Evolutionary conservation across 1,140 invertebrate genomes (phyloP), one percentile per base, ranked within the genome.

Genomic region (Calliopsis andreniformis): DNA sequence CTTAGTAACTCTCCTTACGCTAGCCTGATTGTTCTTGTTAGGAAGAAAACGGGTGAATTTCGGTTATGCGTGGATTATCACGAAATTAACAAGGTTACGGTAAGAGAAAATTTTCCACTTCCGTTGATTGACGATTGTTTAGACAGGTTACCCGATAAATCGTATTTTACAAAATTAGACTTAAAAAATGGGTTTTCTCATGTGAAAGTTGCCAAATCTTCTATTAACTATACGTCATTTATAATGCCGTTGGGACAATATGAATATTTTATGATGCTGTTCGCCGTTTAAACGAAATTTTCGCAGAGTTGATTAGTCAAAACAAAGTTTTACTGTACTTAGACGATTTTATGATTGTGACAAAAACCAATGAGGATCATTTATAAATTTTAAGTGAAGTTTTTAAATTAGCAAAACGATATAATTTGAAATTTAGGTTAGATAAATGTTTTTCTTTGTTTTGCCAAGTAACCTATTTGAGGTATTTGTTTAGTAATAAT

Each of bases 191-290:
- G 35, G 0, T 63, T 72, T 18, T 51, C 56, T n/a, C 49, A 73
- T 3, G 62, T 64, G 0, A 30, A 10, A 8, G 30, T 73, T 2
- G 3, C 32, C 16, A 25, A 63, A 20, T 28, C 35, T 6, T 64
- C 62, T 1, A 30, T 56, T 25, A 64, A 75, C n/a, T 66, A 66
- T 47, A 64, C 58, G 6, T 35, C 61, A 0, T 73, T 64, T n/a
- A 45, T 45, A 8, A 73, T 61, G 6, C 51, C 70, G 0, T 55
- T 64, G 0, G 51, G 61, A 0, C 61, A 73, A 10, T 64, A 35
- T 20, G 70, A 73, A 49, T 73, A 64, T 8, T n/a, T 18, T 0
- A 30, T 4, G 23, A 43, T 73, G 51, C 51, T 42, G 4, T 73
- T 73, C 7, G 62, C 51, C 30, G 20, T 4, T 32, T 35, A 7